phyloP scores from a whole-genome alignment of 1,140 invertebrate genomes.

The Neuroterus valhalla region DNA sequence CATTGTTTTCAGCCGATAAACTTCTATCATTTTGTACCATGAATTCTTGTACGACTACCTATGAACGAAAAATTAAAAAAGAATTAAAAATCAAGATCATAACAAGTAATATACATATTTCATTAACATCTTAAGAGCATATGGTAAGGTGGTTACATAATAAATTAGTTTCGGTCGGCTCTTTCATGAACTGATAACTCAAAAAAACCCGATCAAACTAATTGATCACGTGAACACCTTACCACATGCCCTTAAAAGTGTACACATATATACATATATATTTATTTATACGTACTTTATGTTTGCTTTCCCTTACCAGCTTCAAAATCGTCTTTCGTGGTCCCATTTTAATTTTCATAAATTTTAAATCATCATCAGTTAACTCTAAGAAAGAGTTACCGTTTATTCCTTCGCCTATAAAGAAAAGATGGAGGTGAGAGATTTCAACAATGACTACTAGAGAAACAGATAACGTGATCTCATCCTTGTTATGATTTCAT shows the following conservation, averaged over 20 bases:
- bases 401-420: constrained; percentile 30
- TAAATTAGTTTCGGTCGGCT: too few species aligned
- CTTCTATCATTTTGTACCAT: too few species aligned
- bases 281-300: background rate
- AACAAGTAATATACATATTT: too few species aligned
- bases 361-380: constrained; percentile 33
- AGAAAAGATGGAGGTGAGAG: background rate
- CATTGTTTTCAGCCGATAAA: too few species aligned
- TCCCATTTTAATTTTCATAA: constrained; percentile 43
- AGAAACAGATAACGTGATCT: background rate
- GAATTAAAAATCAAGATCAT: too few species aligned
- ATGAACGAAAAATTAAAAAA: too few species aligned
- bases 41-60: too few species aligned
- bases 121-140: too few species aligned
- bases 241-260: background rate
- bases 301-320: background rate
- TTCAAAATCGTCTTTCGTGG: constrained; percentile 20
- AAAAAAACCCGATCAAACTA: background rate
- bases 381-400: constrained; percentile 34
- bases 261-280: background rate
- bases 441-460: background rate
- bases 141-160: too few species aligned
- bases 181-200: background rate
- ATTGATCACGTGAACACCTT: background rate
- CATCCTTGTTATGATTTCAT: background rate